Base-by-base conservation (phyloP, 2,888 invertebrate genomes). In the Silvanus unidentatus region DNA sequence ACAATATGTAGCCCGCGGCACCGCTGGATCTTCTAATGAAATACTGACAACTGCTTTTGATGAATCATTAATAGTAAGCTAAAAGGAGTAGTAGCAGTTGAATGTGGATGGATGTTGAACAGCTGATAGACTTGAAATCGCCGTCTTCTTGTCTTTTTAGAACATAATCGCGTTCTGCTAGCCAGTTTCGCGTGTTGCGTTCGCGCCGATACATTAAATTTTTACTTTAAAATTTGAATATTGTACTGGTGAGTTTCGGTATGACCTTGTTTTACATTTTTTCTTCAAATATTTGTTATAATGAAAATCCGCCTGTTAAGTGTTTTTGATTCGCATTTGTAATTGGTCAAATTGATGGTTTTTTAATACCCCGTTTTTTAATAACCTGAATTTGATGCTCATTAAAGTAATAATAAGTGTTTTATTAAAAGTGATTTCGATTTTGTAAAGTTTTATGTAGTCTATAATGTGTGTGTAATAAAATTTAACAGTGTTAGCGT, bases 171-270 rank as follows among this genome's bases (percentile, higher is more conserved):
- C 37, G 14, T 13, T 37, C 11, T 32, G 32, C 4, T 32, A 6
- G 37, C 37, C 49, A 52, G 54, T 54, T 50, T 50, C 44, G 50
- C 52, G 54, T 47, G 47, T 49, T 40, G 34, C 45, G 40, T 49
- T 52, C 48, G 48, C 52, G 49, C 46, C 46, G 52, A 42, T 49
- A 49, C 52, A 41, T 16, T 22, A 39, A 29, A 30, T 36, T 42
- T 42, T 37, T 40, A 30, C 22, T 44, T 45, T 45, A 41, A 44
- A 30, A 37, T 38, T 34, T n/a, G n/a, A 22, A 22, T 22, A 22
- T 5, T 8, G 5, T 32, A 32, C n/a, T n/a, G n/a, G n/a, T n/a
- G n/a, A n/a, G 10, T 3, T 11, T 32, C 32, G 3, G 32, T 8
- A 32, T 32, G 32, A 32, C 32, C 32, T 32, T 32, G 32, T 32